A percentile compares a stretch with the other conserved stretches of the same genome.
Conservation (phyloP, 2,113 vertebrate genomes). For the Charina bottae region DNA sequence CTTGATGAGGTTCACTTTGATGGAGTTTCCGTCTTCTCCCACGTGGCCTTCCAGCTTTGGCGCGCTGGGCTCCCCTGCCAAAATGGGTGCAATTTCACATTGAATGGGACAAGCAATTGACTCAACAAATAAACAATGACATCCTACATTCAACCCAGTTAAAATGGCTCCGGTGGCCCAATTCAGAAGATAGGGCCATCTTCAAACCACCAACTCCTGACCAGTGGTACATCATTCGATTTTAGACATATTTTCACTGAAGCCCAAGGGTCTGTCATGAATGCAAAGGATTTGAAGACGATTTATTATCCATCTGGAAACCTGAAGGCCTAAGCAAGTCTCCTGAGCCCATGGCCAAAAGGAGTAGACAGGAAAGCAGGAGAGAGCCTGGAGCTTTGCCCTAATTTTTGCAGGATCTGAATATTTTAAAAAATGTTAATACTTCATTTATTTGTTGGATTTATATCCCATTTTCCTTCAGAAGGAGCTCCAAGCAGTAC, state of each 20-base stretch:
- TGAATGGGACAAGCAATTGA: constrained; percentile 14
- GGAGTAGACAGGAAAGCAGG: neutral
- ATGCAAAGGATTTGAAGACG: neutral
- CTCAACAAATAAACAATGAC: neutral
- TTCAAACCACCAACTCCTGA: neutral
- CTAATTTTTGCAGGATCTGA: neutral
- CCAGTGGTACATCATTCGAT: neutral
- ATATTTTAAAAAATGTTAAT: neutral
- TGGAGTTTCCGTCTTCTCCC: constrained; percentile 89
- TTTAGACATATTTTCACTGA: neutral
- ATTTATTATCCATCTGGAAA: neutral
- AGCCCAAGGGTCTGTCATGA: neutral
- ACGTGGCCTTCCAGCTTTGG: constrained; percentile 88
- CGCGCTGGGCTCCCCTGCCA: constrained; percentile 92
- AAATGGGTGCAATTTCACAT: constrained; percentile 6
- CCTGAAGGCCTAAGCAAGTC: neutral
- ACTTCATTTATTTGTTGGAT: neutral
- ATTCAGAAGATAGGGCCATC: neutral
- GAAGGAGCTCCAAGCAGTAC: neutral
- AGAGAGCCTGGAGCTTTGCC: neutral
- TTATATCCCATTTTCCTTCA: neutral
- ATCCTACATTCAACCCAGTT: neutral
- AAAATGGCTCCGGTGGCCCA: neutral
- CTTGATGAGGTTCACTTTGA: constrained; percentile 88
- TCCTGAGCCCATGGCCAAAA: neutral